Percentiles rank a stretch among this genome's conserved stretches.
Evolutionary conservation across 1,140 invertebrate species (phyloP).

Genomic region (Achatina immaculata): DNA sequence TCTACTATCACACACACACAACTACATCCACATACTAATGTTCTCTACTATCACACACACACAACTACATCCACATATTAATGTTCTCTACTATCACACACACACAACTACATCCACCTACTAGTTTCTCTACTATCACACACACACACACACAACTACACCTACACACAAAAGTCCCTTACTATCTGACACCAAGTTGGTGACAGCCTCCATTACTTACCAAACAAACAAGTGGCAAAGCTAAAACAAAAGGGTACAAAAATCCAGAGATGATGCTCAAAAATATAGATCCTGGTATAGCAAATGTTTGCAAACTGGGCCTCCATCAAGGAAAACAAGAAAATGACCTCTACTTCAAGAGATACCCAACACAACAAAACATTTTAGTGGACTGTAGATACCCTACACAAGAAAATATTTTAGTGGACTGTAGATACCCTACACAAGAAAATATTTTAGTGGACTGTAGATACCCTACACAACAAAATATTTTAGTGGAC

Average conservation of each 20-base stretch:
- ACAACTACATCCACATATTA: not conserved
- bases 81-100: not conserved
- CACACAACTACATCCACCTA: conserved; percentile 1
- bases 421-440: not conserved
- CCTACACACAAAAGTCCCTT: not conserved
- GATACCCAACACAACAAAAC: too few species aligned
- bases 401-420: not conserved
- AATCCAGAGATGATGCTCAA: conserved; percentile 97
- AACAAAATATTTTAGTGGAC: not conserved
- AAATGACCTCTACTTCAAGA: conserved; percentile 79
- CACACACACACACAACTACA: conserved; percentile 9
- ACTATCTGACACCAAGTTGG: not conserved
- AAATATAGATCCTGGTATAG: conserved; percentile 98
- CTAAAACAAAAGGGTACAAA: conserved; percentile 92
- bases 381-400: conserved; percentile 6
- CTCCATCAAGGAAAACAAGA: conserved; percentile 79
- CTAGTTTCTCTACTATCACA: not conserved
- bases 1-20: not conserved
- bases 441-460: not conserved
- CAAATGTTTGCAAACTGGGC: conserved; percentile 95
- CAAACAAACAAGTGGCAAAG: conserved; percentile 90
- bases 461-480: not conserved
- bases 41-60: not conserved
- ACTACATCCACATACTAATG: not conserved
- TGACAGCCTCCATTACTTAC: conserved; percentile 67